Percentiles rank a stretch among this genome's conserved stretches.
These are phyloP conservation scores for Iphiclides podalirius DNA, from an alignment of 2,888 invertebrate genomes.

Conservation along the genomic window DNA sequence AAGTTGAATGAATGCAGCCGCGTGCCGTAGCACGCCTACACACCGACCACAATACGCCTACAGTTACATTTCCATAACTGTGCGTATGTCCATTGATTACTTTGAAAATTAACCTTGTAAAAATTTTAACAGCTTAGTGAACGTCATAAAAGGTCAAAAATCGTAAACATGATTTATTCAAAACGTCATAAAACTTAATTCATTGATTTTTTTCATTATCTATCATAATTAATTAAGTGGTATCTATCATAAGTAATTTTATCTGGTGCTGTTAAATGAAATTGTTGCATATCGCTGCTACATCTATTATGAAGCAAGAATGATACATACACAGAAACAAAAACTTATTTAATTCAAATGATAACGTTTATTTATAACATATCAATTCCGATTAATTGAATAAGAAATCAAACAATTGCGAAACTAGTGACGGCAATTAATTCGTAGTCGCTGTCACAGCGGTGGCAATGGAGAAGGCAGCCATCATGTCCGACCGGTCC, in stretches of 20 bases:
- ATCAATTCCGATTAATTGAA: background rate
- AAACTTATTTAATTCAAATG: constrained; percentile 7
- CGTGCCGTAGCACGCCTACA: constrained; percentile 10
- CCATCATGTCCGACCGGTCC: constrained; percentile 63
- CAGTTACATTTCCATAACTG: background rate
- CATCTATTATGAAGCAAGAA: no score
- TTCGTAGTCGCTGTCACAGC: constrained; percentile 43
- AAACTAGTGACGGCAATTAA: constrained; percentile 31
- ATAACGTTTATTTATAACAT: no score
- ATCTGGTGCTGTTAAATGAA: no score
- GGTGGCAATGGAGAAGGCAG: constrained; percentile 45
- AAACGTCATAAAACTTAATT: no score
- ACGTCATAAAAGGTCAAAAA: background rate
- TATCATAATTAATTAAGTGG: no score
- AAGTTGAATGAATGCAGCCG: background rate
- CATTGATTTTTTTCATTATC: background rate
- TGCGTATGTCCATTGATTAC: no score
- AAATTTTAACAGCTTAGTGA: background rate
- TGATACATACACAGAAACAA: no score
- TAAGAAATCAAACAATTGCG: background rate
- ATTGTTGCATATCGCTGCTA: no score
- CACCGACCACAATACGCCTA: background rate
- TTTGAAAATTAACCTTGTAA: constrained; percentile 2
- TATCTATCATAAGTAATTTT: no score
- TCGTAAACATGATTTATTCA: background rate